These are phyloP conservation scores for Thymelicus lineola DNA, from an alignment of 2,888 invertebrate species.

Conservation along the genomic window DNA sequence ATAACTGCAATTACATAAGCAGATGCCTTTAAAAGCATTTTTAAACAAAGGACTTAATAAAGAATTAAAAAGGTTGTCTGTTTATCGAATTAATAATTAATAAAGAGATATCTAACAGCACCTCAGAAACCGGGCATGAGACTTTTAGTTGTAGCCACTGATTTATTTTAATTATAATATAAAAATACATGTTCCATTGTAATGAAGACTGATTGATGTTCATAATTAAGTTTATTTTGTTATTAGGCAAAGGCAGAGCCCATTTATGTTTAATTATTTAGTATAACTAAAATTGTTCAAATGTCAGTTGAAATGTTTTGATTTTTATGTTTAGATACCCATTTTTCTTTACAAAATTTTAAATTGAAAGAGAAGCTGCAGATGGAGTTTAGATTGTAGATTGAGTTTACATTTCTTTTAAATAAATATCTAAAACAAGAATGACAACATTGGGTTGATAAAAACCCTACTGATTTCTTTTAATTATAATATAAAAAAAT, in stretches of 20 bases:
- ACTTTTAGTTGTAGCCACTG: slow-evolving; percentile 39
- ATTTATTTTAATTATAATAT: slow-evolving; percentile 39
- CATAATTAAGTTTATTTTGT: slow-evolving; percentile 29
- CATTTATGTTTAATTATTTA: slow-evolving; percentile 32
- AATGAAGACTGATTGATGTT: slow-evolving; percentile 28
- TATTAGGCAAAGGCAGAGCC: slow-evolving; percentile 36
- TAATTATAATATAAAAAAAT: slow-evolving; percentile 29
- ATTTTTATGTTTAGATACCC: slow-evolving; percentile 35
- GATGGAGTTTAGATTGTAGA: slow-evolving; percentile 30
- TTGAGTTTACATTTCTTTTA: slow-evolving; percentile 29
- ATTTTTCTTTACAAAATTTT: slow-evolving; percentile 37
- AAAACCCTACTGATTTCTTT: slow-evolving; percentile 34
- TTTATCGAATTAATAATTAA: slow-evolving; percentile 39
- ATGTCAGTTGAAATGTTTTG: slow-evolving; percentile 36
- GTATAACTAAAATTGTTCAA: slow-evolving; percentile 29
- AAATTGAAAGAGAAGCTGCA: slow-evolving; percentile 36
- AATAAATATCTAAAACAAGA: slow-evolving; percentile 31
- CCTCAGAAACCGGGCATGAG: slow-evolving; percentile 38
- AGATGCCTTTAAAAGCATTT: slow-evolving; percentile 40
- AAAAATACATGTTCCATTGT: slow-evolving; percentile 33
- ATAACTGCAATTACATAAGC: slow-evolving; percentile 37
- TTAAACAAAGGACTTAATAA: no score
- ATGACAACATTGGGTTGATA: slow-evolving; percentile 31
- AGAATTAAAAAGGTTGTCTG: no score
- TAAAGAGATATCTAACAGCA: slow-evolving; percentile 32